These are phyloP conservation scores for Lophius americanus DNA, from an alignment of 2,797 vertebrate species.

Conservation along the genomic window DNA sequence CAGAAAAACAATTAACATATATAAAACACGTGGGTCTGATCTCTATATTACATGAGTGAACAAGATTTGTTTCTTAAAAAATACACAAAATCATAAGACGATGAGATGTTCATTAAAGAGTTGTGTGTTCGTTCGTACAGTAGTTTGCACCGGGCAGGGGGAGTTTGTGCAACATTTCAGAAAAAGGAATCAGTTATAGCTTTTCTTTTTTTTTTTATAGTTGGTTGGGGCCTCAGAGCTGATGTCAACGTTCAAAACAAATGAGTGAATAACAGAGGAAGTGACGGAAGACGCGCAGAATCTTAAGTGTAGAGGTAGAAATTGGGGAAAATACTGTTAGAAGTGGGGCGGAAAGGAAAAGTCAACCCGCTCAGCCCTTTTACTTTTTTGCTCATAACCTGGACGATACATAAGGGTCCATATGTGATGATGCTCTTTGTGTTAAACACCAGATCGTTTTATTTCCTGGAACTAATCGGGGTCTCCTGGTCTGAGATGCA, in stretches of 20 bases:
- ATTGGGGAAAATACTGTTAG: conserved; percentile 44
- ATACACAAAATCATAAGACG: conserved; percentile 52
- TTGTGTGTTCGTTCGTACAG: conserved; percentile 79
- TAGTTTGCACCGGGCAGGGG: conserved; percentile 81
- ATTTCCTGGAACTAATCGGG: background rate
- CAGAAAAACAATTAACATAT: conserved; percentile 71
- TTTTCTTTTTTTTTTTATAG: conserved; percentile 1
- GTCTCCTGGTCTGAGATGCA: conserved; percentile 33
- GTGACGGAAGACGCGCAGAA: conserved; percentile 29
- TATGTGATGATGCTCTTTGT: too few species aligned
- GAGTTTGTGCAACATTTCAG: conserved; percentile 67
- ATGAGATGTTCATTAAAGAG: conserved; percentile 66
- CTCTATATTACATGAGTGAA: conserved; percentile 81
- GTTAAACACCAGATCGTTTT: background rate
- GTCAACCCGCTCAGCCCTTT: conserved; percentile 30
- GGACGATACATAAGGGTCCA: background rate
- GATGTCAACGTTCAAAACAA: conserved; percentile 41
- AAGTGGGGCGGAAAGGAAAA: conserved; percentile 7
- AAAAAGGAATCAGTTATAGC: conserved; percentile 52
- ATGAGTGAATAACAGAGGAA: conserved; percentile 33
- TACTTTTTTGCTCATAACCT: background rate
- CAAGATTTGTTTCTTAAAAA: conserved; percentile 38
- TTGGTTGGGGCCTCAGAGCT: conserved; percentile 30
- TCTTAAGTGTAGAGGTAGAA: conserved; percentile 64
- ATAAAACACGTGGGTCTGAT: conserved; percentile 79